Base-by-base conservation (phyloP, 2,113 vertebrate species). In the Lonchura striata region DNA sequence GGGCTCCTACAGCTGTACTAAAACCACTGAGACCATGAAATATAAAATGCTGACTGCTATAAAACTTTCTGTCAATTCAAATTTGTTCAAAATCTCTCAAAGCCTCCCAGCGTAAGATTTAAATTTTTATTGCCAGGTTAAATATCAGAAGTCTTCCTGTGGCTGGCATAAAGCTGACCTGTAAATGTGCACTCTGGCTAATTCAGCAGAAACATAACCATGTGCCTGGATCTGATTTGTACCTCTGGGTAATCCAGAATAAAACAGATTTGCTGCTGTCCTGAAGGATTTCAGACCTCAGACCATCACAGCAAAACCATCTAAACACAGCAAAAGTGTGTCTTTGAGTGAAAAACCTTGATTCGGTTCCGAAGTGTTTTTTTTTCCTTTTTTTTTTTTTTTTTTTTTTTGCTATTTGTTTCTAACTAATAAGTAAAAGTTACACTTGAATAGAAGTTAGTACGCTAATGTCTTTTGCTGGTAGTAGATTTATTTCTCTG, bases 11-110 rank as follows among this genome's bases (percentile, higher is more conserved):
- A n/a, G 64, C 23, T 94, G 82, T 42, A 86, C 72, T 77, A 74
- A 90, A 77, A 54, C 65, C 60, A 56, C 31, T 53, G 68, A 64
- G 65, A 24, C 76, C 64, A 74, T 66, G 30, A 83, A 68, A 86
- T 52, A 74, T 4, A 88, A 94, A 86, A 81, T 75, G 94, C 90
- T 92, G 90, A 96, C 63, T 95, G 39, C 54, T 75, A 14, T 85
- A 88, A 94, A 94, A 95, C 81, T 89, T 80, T 44, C 88, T 94
- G 95, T 94, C 94, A 92, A 70, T 97, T 94, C 86, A 94, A 81
- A 94, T 94, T 83, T 96, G 68, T 80, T 88, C 76, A 86, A 90
- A 96, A 77, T 74, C 68, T 86, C 91, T 88, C 60, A 93, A 88
- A 94, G 76, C 71, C 63, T 95, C 60, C 56, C 52, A 81, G 82